Base-by-base conservation (phyloP, 2,888 invertebrate genomes). In the Lordiphosa fenestrarum region DNA sequence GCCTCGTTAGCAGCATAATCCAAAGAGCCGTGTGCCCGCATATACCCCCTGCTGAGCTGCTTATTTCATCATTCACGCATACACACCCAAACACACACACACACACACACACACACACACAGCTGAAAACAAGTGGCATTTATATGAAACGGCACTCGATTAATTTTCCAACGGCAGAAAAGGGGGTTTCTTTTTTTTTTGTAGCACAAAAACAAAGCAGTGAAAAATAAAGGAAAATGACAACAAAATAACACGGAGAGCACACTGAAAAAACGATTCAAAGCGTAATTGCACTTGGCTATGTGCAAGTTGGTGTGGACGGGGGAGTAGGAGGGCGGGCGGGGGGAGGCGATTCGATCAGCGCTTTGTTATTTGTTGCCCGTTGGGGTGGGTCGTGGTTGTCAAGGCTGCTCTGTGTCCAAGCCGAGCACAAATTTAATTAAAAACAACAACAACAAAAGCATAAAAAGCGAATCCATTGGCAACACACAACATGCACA, bases 1-100 rank as follows among this genome's bases (percentile, higher is more conserved):
- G 56, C 63, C 80, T 80, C 75, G 84, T 75, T 75, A 71, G 72
- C 62, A 68, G 61, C 59, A 55, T 83, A 83, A 80, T 75, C 76
- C 75, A 51, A 74, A 82, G 23, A 6, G 23, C 23, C 23, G 15
- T 15, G 6, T 23, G 23, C 23, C 23, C 23, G 23, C 23, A 23
- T 5, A 37, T 13, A 51, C 36, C 35, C 25, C 55, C 56, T 23
- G 56, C 46, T 41, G 57, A 25, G 46, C 39, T 54, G 46, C 47
- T 53, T 36, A 54, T 54, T 58, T 48, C 23, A 58, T 58, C 58
- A 51, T 51, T 51, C 52, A 56, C 38, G 12, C 47, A 15, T 2
- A 15, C 15, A n/a, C 40, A 19, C 23, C 7, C 37, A 13, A 19
- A n/a, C 21, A 23, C 35, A n/a, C 2, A 33, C 19, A 35, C 33